Evolutionary conservation across 2,888 invertebrate genomes (phyloP).

Genomic region (Drosophila percnosoma): DNA sequence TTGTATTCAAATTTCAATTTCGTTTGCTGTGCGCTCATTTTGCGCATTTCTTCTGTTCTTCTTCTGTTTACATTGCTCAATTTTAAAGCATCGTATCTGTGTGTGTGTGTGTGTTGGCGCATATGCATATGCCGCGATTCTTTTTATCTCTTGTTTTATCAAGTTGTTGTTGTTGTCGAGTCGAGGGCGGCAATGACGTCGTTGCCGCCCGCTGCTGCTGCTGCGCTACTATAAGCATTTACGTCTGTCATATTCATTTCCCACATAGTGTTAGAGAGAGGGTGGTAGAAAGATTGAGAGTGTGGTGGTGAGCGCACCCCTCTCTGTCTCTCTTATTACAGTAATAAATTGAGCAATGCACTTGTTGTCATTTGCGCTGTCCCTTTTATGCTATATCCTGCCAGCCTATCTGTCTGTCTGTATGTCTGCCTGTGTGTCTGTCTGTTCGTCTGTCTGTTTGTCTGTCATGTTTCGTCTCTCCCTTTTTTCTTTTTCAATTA

Average conservation of each 20-base stretch:
- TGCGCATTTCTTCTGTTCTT: background rate
- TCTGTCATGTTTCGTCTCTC: background rate
- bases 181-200: background rate
- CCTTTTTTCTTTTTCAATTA: constrained; percentile 20
- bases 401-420: background rate
- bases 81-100: constrained; percentile 7
- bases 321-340: background rate
- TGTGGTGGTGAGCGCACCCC: background rate
- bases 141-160: constrained; percentile 14
- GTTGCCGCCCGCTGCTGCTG: background rate
- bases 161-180: background rate
- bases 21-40: constrained; percentile 25
- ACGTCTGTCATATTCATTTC: background rate
- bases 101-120: background rate
- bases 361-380: constrained; percentile 25
- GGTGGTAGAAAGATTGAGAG: background rate
- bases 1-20: constrained; percentile 51
- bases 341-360: constrained; percentile 17
- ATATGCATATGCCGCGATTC: constrained; percentile 1
- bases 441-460: constrained; percentile 1
- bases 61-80: constrained; percentile 35
- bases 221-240: background rate
- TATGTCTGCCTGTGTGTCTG: constrained; percentile 1
- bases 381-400: constrained; percentile 10
- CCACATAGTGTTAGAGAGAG: background rate